These are phyloP conservation scores for Sarcophaga peregrina DNA, from an alignment of 1,140 invertebrate species.

Conservation along the genomic window DNA sequence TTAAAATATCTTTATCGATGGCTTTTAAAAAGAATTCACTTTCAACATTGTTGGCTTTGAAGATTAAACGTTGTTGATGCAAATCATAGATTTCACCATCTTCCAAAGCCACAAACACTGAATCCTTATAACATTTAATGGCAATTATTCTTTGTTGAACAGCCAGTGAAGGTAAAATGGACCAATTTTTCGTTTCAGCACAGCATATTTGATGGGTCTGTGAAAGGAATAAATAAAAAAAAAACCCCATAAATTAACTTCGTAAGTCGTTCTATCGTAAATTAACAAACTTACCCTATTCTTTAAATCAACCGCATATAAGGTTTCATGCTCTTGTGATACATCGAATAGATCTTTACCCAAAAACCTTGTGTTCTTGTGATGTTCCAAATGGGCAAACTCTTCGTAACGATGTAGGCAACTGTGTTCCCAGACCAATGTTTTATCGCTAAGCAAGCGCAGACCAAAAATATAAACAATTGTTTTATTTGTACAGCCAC, in stretches of 20 bases:
- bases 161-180: slow-evolving; percentile 45
- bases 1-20: slow-evolving; percentile 45
- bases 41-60: not conserved
- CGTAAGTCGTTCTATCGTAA: no score
- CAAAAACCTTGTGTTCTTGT: slow-evolving; percentile 52
- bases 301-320: slow-evolving; percentile 55
- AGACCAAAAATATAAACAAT: slow-evolving; percentile 55
- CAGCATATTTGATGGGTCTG: slow-evolving; percentile 49
- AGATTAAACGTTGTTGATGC: slow-evolving; percentile 35
- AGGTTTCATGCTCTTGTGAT: slow-evolving; percentile 43
- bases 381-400: slow-evolving; percentile 18
- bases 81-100: slow-evolving; percentile 52
- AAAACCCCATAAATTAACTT: no score
- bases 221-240: not conserved
- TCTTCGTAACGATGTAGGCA: not conserved
- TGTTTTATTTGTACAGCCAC: slow-evolving; percentile 51
- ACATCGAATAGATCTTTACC: slow-evolving; percentile 46
- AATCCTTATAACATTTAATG: slow-evolving; percentile 44
- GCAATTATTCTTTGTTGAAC: slow-evolving; percentile 48
- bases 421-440: slow-evolving; percentile 54
- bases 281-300: slow-evolving; percentile 44
- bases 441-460: slow-evolving; percentile 35
- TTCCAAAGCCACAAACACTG: slow-evolving; percentile 48
- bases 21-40: not conserved
- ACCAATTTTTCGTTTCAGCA: slow-evolving; percentile 49